phyloP scores from a whole-genome alignment of 2,797 vertebrate genomes.

The Trachops cirrhosus region DNA sequence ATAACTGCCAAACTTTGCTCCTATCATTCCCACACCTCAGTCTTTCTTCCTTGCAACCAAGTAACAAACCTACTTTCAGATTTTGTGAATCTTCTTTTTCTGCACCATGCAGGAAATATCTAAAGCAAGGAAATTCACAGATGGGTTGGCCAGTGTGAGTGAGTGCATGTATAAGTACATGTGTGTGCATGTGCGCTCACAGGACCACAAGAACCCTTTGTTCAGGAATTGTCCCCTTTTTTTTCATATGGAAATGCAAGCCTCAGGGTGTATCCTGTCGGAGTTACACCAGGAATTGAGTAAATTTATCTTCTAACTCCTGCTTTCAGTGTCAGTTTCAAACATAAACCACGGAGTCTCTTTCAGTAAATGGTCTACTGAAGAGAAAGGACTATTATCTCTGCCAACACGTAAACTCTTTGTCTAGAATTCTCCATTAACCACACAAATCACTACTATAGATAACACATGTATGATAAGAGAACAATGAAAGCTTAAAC shows the following conservation, averaged over 20 bases:
- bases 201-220: background rate
- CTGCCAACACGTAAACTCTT: background rate
- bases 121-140: background rate
- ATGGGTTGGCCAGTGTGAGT: background rate
- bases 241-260: background rate
- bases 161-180: background rate
- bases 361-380: background rate
- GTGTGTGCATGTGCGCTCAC: background rate
- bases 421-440: background rate
- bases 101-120: background rate
- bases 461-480: background rate
- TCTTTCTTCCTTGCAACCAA: background rate
- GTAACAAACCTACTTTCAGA: background rate
- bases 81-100: background rate
- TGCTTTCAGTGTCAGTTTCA: constrained; percentile 24
- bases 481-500: background rate
- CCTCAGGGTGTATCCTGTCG: background rate
- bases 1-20: background rate
- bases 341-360: background rate
- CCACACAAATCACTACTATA: background rate
- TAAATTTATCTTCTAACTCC: background rate
- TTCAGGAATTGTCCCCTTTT: background rate
- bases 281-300: background rate
- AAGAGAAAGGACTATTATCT: background rate
- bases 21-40: background rate